Percentiles rank a stretch among this genome's conserved stretches.
These are phyloP conservation scores for Trachelipus rathkii DNA, from an alignment of 1,140 invertebrate species.

Conservation along the genomic window DNA sequence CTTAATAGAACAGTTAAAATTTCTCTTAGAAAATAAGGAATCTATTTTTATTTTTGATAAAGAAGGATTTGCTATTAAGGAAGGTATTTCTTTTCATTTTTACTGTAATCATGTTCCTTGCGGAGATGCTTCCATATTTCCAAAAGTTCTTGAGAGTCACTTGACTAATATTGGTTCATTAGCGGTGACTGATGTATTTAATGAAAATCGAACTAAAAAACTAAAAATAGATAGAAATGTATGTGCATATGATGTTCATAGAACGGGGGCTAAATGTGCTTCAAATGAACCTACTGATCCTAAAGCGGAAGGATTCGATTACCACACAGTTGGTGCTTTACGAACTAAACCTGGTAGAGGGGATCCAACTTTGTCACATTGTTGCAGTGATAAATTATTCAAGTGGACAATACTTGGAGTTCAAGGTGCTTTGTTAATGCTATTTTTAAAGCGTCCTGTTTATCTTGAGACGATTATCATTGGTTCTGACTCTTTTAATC, in stretches of 20 bases:
- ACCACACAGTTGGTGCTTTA: constrained; percentile 67
- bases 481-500: constrained; percentile 62
- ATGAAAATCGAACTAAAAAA: not conserved
- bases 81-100: constrained; percentile 72
- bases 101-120: constrained; percentile 84
- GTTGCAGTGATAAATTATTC: constrained; percentile 89
- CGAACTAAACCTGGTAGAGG: constrained; percentile 89
- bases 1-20: constrained; percentile 62
- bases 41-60: constrained; percentile 51
- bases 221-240: not conserved
- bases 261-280: constrained; percentile 87
- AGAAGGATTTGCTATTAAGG: constrained; percentile 53
- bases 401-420: constrained; percentile 80
- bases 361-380: constrained; percentile 79
- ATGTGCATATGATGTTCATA: constrained; percentile 59
- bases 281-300: constrained; percentile 54
- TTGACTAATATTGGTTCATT: no score
- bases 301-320: constrained; percentile 57
- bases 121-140: constrained; percentile 89
- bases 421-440: constrained; percentile 68
- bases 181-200: not conserved
- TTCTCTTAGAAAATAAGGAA: constrained; percentile 48
- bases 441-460: constrained; percentile 64
- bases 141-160: constrained; percentile 50
- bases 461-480: constrained; percentile 68